Evolutionary conservation across 2,888 invertebrate species (phyloP).

Genomic region (Willowsia nigromaculata): DNA sequence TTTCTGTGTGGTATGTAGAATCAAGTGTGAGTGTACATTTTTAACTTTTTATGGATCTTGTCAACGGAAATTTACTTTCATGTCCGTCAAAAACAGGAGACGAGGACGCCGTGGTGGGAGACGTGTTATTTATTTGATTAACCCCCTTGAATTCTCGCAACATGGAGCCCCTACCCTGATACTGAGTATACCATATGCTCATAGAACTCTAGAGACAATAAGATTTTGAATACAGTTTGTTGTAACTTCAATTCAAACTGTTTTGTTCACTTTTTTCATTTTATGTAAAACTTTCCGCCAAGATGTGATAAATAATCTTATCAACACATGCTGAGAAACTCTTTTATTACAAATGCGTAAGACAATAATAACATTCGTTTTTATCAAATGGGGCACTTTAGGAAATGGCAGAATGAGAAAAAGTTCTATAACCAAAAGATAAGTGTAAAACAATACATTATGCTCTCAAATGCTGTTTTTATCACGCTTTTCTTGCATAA

Average conservation of each 20-base stretch:
- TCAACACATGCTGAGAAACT: slow-evolving; percentile 38
- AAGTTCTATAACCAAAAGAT: slow-evolving; percentile 6
- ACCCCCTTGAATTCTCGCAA: slow-evolving; percentile 26
- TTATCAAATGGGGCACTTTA: slow-evolving; percentile 25
- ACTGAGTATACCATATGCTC: neutral
- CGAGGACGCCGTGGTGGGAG: neutral
- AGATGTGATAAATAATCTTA: slow-evolving; percentile 37
- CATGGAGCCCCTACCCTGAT: neutral
- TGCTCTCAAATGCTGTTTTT: neutral
- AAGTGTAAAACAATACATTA: neutral
- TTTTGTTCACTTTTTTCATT: neutral
- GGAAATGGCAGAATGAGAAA: slow-evolving; percentile 20
- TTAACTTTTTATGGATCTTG: neutral
- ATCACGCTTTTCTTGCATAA: slow-evolving; percentile 24
- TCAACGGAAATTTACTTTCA: slow-evolving; percentile 12
- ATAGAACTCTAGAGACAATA: neutral
- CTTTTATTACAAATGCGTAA: slow-evolving; percentile 5
- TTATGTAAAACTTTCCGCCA: slow-evolving; percentile 20
- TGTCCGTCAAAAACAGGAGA: slow-evolving; percentile 19
- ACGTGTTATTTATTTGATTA: slow-evolving; percentile 22
- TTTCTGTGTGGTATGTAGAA: neutral
- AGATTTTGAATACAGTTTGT: neutral
- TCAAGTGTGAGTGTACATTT: neutral
- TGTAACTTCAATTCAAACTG: neutral
- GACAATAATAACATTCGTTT: neutral